phyloP scores from a whole-genome alignment of 2,797 vertebrate genomes.

The Calcarius lapponicus region DNA sequence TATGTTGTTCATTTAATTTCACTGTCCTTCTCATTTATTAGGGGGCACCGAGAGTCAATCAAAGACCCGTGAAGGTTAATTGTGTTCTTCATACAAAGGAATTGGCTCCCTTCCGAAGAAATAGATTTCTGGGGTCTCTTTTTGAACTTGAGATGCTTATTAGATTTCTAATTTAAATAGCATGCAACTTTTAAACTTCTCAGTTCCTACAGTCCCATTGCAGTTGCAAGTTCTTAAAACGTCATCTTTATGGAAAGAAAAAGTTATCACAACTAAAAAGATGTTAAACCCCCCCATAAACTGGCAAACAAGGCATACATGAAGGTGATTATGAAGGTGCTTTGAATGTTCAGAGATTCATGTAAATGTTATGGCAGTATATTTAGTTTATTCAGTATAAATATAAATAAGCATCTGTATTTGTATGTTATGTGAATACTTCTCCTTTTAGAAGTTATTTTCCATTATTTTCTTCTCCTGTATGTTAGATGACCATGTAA shows the following conservation, averaged over 20 bases:
- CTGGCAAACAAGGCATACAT: background rate
- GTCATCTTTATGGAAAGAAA: background rate
- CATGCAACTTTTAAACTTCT: background rate
- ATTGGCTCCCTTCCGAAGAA: background rate
- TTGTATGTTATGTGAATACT: background rate
- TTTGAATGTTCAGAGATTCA: background rate
- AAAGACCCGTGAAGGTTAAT: background rate
- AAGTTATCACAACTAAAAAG: background rate
- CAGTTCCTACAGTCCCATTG: background rate
- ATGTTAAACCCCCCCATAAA: accelerated
- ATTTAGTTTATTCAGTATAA: background rate
- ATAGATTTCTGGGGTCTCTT: background rate
- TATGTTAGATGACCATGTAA: background rate
- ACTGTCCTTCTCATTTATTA: background rate
- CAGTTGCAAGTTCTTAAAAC: background rate
- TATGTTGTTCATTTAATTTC: background rate
- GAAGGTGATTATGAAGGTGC: background rate
- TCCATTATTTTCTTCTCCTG: background rate
- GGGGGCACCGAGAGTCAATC: background rate
- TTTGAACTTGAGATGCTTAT: background rate
- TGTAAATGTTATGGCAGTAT: background rate
- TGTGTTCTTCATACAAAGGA: background rate
- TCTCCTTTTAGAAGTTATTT: background rate
- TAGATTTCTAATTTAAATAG: background rate
- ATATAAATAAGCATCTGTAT: background rate